A percentile compares a stretch with the other conserved stretches of the same genome.
These are phyloP conservation scores for Aphelenchoides fujianensis DNA, from an alignment of 1,140 invertebrate genomes.

Conservation along the genomic window DNA sequence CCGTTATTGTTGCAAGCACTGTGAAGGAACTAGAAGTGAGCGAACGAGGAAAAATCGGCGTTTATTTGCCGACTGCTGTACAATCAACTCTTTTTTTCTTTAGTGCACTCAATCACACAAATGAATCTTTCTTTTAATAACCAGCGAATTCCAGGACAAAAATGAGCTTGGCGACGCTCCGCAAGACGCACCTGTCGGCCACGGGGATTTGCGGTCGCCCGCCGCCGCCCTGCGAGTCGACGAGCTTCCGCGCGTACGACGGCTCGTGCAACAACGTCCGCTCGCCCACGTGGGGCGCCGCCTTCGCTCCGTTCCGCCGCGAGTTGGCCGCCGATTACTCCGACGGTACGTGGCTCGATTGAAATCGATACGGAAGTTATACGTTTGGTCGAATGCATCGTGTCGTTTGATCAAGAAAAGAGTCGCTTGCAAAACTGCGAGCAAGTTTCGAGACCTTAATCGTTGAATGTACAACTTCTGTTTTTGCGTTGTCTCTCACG, in stretches of 20 bases:
- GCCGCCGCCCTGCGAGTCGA: background rate
- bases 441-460: conserved; percentile 3
- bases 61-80: too few species aligned
- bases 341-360: conserved; percentile 46
- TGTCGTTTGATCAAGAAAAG: background rate
- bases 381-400: too few species aligned
- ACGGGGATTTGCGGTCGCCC: background rate
- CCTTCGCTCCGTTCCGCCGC: conserved; percentile 37
- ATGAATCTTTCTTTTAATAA: background rate
- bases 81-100: too few species aligned
- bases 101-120: too few species aligned
- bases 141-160: background rate
- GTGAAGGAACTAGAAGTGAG: too few species aligned
- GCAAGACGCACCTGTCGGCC: background rate
- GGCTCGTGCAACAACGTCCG: conserved; percentile 46
- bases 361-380: too few species aligned
- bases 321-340: conserved; percentile 38
- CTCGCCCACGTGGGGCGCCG: conserved; percentile 32
- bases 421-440: conserved; percentile 18
- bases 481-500: too few species aligned
- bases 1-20: too few species aligned
- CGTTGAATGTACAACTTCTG: conserved; percentile 19
- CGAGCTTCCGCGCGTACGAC: conserved; percentile 35
- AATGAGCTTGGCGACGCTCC: background rate
- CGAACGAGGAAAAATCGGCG: too few species aligned